Evolutionary conservation across 2,797 vertebrate genomes (phyloP).

Genomic region (Halcyon chelicuti): DNA sequence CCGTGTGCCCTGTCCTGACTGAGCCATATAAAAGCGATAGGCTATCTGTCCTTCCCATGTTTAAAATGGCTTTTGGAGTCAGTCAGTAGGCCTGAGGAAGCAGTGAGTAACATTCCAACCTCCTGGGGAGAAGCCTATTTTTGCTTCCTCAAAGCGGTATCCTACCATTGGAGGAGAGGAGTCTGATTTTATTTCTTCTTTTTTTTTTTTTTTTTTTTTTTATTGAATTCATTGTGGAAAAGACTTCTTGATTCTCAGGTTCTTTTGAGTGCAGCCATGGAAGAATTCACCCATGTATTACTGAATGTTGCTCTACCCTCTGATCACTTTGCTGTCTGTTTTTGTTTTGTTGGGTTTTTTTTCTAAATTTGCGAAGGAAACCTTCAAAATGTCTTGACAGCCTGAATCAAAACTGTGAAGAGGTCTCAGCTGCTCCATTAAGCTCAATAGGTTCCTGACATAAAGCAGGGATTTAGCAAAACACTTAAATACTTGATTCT

Average conservation of each 20-base stretch:
- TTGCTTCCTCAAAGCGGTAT: neutral
- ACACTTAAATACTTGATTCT: conserved; percentile 10
- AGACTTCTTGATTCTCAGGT: neutral
- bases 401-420: conserved; percentile 45
- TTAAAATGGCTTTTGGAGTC: conserved; percentile 3
- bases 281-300: neutral
- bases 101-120: neutral
- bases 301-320: neutral
- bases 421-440: conserved; percentile 60
- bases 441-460: conserved; percentile 2
- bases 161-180: neutral
- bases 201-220: neutral
- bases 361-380: neutral
- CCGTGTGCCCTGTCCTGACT: neutral
- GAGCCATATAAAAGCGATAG: neutral
- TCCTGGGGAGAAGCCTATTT: neutral
- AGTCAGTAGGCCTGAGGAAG: neutral
- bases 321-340: neutral
- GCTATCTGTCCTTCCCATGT: neutral
- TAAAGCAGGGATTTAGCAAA: neutral
- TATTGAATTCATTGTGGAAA: neutral
- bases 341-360: neutral
- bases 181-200: too few relatives aligned
- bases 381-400: conserved; percentile 29
- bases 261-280: neutral